These are phyloP conservation scores for Calameuta idolon DNA, from an alignment of 2,888 invertebrate genomes.

Conservation along the genomic window DNA sequence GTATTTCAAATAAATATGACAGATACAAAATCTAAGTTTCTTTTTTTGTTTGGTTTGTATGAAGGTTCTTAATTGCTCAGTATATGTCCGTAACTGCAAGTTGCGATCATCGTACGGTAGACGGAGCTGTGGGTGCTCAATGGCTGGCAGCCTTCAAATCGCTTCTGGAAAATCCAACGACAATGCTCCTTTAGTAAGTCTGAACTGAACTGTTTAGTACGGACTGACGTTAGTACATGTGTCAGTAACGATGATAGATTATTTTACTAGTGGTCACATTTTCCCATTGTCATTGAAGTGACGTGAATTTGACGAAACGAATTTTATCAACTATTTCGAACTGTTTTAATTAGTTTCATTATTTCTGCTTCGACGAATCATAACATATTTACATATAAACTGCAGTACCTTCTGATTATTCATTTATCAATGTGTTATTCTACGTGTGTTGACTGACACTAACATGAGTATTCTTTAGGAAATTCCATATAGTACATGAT, in stretches of 20 bases:
- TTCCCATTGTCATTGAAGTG: not conserved
- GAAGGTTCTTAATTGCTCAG: slow-evolving; percentile 79
- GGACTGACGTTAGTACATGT: not conserved
- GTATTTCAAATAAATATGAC: not conserved
- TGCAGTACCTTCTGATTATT: not conserved
- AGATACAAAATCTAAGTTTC: not conserved
- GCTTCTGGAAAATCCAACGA: slow-evolving; percentile 91
- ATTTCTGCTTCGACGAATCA: not conserved
- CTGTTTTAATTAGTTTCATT: not conserved
- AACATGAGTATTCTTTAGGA: not conserved
- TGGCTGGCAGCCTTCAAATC: slow-evolving; percentile 93
- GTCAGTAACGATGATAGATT: not conserved
- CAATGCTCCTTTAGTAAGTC: slow-evolving; percentile 85
- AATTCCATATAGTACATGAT: not conserved
- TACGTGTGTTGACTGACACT: not conserved
- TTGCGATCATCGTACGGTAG: slow-evolving; percentile 97
- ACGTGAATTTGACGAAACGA: not conserved
- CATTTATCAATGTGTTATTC: not conserved
- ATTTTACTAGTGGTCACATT: not conserved
- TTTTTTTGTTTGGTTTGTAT: slow-evolving; percentile 26
- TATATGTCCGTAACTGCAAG: slow-evolving; percentile 93
- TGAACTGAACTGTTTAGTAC: not conserved
- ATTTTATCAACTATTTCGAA: not conserved
- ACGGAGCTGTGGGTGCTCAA: slow-evolving; percentile 97
- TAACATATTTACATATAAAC: not conserved